Percentiles rank a stretch among this genome's conserved stretches.
These are phyloP conservation scores for Eleginops maclovinus DNA, from an alignment of 2,113 vertebrate species.

Conservation along the genomic window DNA sequence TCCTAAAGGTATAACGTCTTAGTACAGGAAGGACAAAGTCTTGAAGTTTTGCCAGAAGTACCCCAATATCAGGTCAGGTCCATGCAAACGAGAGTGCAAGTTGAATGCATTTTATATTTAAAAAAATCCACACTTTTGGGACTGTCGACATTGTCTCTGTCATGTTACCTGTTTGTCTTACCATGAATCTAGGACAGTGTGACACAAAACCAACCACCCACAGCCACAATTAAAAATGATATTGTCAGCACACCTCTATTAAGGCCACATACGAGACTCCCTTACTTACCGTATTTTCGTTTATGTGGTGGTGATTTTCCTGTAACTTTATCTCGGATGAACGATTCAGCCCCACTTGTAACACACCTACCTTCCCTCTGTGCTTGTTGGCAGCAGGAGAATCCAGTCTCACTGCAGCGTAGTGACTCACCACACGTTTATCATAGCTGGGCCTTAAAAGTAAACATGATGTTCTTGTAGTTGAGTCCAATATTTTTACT, in stretches of 20 bases:
- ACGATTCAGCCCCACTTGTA: slow-evolving; percentile 37
- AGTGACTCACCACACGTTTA: slow-evolving; percentile 46
- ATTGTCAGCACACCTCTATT: neutral
- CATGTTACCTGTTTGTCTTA: neutral
- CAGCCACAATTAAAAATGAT: neutral
- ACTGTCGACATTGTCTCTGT: neutral
- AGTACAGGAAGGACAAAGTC: neutral
- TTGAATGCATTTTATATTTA: too few relatives aligned
- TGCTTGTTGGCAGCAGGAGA: slow-evolving; percentile 30
- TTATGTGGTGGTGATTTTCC: slow-evolving; percentile 24
- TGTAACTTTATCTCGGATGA: slow-evolving; percentile 24
- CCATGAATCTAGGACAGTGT: neutral
- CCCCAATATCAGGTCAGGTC: too few relatives aligned
- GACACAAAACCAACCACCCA: neutral
- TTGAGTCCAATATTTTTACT: slow-evolving; percentile 15
- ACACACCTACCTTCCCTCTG: slow-evolving; percentile 60
- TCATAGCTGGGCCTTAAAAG: slow-evolving; percentile 19
- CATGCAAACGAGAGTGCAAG: too few relatives aligned
- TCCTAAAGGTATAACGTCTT: slow-evolving; percentile 64
- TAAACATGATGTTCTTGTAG: slow-evolving; percentile 1
- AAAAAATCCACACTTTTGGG: neutral
- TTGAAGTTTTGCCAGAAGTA: neutral
- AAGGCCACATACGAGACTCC: neutral
- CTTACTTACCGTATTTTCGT: slow-evolving; percentile 7
- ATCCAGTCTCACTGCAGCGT: slow-evolving; percentile 24